A percentile compares a stretch with the other conserved stretches of the same genome.
These are phyloP conservation scores for Choreutis nemorana DNA, from an alignment of 2,888 invertebrate species.

Conservation along the genomic window DNA sequence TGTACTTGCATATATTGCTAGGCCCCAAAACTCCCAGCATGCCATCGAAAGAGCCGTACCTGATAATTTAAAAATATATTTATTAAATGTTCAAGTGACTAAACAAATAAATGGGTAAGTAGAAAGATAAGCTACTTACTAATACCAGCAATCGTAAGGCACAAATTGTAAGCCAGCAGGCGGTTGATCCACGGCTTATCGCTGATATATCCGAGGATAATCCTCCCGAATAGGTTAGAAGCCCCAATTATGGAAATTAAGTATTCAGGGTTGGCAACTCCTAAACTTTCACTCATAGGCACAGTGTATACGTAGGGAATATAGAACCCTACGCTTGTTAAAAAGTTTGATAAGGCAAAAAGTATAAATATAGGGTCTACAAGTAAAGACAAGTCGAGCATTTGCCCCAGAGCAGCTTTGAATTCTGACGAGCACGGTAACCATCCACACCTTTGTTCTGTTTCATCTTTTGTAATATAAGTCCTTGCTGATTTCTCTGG, in stretches of 20 bases:
- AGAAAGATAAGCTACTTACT: slow-evolving; percentile 63
- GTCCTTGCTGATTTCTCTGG: slow-evolving; percentile 43
- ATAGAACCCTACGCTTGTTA: slow-evolving; percentile 94
- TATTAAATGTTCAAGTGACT: neutral
- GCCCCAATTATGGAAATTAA: slow-evolving; percentile 84
- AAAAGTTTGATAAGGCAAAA: slow-evolving; percentile 93
- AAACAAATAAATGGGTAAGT: slow-evolving; percentile 1
- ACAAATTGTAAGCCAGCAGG: slow-evolving; percentile 86
- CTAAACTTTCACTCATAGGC: slow-evolving; percentile 73
- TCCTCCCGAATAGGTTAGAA: slow-evolving; percentile 89
- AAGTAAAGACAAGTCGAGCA: slow-evolving; percentile 87
- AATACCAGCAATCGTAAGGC: slow-evolving; percentile 87
- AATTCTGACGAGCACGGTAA: slow-evolving; percentile 75
- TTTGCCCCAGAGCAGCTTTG: slow-evolving; percentile 75
- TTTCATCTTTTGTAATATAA: slow-evolving; percentile 38
- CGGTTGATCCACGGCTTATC: slow-evolving; percentile 93
- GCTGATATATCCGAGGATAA: slow-evolving; percentile 85
- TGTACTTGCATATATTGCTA: slow-evolving; percentile 78
- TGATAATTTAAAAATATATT: slow-evolving; percentile 26
- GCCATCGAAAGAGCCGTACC: slow-evolving; percentile 84
- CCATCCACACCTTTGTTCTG: slow-evolving; percentile 60
- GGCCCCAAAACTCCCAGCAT: slow-evolving; percentile 74
- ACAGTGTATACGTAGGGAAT: slow-evolving; percentile 90
- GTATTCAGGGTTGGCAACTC: slow-evolving; percentile 70
- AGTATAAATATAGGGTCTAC: slow-evolving; percentile 87